phyloP scores from a whole-genome alignment of 2,113 vertebrate species.

The Uria aalge region DNA sequence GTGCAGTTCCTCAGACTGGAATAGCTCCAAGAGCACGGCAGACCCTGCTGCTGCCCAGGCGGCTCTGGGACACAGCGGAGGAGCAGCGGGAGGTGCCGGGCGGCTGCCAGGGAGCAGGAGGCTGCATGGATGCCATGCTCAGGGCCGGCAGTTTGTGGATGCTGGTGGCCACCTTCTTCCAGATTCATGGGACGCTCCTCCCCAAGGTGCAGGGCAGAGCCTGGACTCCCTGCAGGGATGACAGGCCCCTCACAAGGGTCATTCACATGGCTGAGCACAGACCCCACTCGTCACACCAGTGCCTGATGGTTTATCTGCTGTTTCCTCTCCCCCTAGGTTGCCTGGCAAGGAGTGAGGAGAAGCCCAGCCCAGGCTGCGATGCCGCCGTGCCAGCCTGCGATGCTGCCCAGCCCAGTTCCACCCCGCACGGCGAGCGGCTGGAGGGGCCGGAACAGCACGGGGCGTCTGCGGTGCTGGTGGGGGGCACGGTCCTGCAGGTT shows the following conservation, averaged over 20 bases:
- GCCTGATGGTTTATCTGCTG: not conserved
- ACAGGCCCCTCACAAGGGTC: not conserved
- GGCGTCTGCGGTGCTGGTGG: not conserved
- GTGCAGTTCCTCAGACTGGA: not conserved
- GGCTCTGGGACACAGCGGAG: fast-evolving
- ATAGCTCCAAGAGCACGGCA: not conserved
- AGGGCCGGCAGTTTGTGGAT: not conserved
- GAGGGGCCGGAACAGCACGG: slow-evolving; percentile 21
- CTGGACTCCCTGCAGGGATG: not conserved
- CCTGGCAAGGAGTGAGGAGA: not conserved
- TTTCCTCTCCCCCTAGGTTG: not conserved
- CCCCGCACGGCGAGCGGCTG: slow-evolving; percentile 48
- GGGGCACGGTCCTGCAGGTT: slow-evolving; percentile 70
- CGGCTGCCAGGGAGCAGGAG: not conserved
- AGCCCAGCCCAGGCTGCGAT: not conserved
- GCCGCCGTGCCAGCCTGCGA: fast-evolving
- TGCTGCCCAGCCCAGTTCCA: not conserved
- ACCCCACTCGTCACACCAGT: fast-evolving
- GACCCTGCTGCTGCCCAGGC: not conserved
- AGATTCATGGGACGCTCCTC: not conserved
- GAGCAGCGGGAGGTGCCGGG: not conserved
- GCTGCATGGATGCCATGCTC: fast-evolving
- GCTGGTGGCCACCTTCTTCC: not conserved
- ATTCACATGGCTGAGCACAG: fast-evolving
- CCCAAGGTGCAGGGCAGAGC: not conserved